These are phyloP conservation scores for Ostrea edulis DNA, from an alignment of 1,140 invertebrate species.

Conservation along the genomic window DNA sequence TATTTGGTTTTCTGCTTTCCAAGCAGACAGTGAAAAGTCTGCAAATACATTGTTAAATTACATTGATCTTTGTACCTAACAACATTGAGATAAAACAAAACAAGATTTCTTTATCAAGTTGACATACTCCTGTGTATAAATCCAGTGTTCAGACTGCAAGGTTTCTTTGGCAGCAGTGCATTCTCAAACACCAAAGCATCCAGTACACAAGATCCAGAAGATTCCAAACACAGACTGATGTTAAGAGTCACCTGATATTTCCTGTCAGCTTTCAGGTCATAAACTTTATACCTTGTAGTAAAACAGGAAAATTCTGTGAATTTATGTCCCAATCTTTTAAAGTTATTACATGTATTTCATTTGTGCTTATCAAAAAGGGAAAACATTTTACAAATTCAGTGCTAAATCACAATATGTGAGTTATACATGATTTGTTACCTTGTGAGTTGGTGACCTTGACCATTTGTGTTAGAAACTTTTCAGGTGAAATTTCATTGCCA, in stretches of 20 bases:
- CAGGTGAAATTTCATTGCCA: too few relatives aligned
- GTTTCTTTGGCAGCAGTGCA: conserved; percentile 38
- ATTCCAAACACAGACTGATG: conserved; percentile 57
- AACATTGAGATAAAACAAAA: background rate
- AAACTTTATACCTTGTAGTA: conserved; percentile 17
- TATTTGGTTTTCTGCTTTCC: conserved; percentile 33
- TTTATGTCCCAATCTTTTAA: too few relatives aligned
- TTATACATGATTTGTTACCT: too few relatives aligned
- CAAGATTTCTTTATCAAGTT: background rate
- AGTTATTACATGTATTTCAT: too few relatives aligned
- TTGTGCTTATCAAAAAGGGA: too few relatives aligned
- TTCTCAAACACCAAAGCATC: conserved; percentile 33
- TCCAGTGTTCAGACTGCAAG: conserved; percentile 38
- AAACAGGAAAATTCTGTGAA: background rate
- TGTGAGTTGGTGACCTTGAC: too few relatives aligned
- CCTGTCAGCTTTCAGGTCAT: conserved; percentile 12
- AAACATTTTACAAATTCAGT: too few relatives aligned
- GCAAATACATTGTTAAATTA: background rate
- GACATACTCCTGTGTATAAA: conserved; percentile 46
- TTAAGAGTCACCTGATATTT: conserved; percentile 54
- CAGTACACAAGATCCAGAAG: conserved; percentile 37
- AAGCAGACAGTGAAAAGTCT: conserved; percentile 34
- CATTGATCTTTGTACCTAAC: background rate
- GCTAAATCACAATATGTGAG: too few relatives aligned
- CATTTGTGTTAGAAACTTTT: too few relatives aligned